Evolutionary conservation across 2,113 vertebrate genomes (phyloP), one percentile per base, ranked within the genome.

Genomic region (Dolichotis patagonum): DNA sequence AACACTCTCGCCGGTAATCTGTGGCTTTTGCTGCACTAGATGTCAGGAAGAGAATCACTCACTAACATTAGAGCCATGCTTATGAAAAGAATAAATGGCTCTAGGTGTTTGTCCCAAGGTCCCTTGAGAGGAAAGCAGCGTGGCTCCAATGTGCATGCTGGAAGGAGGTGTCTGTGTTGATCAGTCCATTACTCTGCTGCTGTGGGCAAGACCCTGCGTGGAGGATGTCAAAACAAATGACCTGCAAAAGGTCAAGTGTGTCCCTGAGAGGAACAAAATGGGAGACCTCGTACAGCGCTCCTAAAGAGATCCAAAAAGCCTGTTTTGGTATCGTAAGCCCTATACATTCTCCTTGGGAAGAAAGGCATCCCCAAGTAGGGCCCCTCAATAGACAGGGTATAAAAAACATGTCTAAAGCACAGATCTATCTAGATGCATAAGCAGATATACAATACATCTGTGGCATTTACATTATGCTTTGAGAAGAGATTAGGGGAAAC

Each of bases 231-330:
- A 41, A 91, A 4, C 49, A 85, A 85, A 41, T 22, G 63, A 49
- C n/a, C 49, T 35, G 30, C 63, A 60, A 32, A 86, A 93, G 91
- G 60, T 84, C 41, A 90, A 56, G 52, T 38, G 82, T 52, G n/a
- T 88, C 94, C 82, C 75, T 82, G 60, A 88, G 71, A 13, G 35
- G 28, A 88, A 88, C 58, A 85, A 62, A 91, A 75, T n/a, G 75
- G 84, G 60, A 81, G 77, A 63, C 4, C 38, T 85, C 49, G 35
- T 35, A 35, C 19, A 71, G 71, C 86, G 52, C 58, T 87, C 41
- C 71, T 41, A 90, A 90, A 73, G 56, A 88, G 82, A 87, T 26
- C 7, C 2, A 58, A 88, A 89, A 77, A 81, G 24, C 3, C 1
- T 75, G 56, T 54, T 32, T 87, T 87, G 65, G 41, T 6, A 77